These are phyloP conservation scores for Amiota communis DNA, from an alignment of 2,888 invertebrate species.

Conservation along the genomic window DNA sequence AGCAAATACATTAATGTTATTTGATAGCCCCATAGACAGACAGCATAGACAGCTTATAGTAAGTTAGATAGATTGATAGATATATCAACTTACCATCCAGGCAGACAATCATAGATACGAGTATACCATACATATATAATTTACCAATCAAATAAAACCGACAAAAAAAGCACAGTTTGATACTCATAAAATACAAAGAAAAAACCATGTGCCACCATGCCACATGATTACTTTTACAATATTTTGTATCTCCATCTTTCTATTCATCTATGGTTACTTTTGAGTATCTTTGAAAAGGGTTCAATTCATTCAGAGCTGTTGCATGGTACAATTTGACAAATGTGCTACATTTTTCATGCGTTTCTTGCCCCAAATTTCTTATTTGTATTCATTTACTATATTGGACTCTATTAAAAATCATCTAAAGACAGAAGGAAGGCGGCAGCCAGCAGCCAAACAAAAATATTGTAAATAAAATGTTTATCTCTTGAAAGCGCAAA, in stretches of 20 bases:
- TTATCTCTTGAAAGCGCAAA: background rate
- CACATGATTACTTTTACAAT: too few relatives aligned
- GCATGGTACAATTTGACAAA: slow-evolving; percentile 20
- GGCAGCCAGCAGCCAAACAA: background rate
- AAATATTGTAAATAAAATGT: background rate
- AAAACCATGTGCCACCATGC: background rate
- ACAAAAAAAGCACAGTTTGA: background rate
- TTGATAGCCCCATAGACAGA: background rate
- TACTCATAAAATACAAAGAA: background rate
- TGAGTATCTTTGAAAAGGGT: slow-evolving; percentile 15
- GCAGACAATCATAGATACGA: background rate
- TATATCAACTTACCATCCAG: background rate
- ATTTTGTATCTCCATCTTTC: too few relatives aligned
- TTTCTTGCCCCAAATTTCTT: background rate
- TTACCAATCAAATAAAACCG: slow-evolving; percentile 25
- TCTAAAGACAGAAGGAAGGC: background rate
- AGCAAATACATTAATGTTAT: slow-evolving; percentile 10
- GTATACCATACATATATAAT: background rate
- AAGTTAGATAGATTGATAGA: background rate
- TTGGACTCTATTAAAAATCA: slow-evolving; percentile 6
- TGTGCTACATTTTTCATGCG: slow-evolving; percentile 21
- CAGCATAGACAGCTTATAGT: background rate
- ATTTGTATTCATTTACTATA: too few relatives aligned
- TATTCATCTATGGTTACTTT: background rate
- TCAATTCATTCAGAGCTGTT: background rate